A percentile compares a stretch with the other conserved stretches of the same genome.
Conservation (phyloP, 2,888 invertebrate species). For the Hyposoter didymator region DNA sequence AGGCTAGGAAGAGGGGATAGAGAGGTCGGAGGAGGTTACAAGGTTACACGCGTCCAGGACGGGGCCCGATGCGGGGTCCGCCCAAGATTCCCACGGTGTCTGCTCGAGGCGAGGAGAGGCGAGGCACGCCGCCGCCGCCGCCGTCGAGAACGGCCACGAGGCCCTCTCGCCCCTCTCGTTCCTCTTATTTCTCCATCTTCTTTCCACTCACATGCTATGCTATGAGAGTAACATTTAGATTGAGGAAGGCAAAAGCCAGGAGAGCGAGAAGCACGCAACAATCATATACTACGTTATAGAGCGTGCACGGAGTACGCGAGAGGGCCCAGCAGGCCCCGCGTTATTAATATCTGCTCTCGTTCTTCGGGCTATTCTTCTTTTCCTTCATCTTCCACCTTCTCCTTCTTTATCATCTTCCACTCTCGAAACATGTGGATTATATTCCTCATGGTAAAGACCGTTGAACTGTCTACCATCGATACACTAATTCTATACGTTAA, state of each 20-base stretch:
- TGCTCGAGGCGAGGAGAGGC: conserved; percentile 83
- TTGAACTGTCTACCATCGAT: conserved; percentile 4
- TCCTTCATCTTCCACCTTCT: conserved; percentile 35
- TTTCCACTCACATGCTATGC: conserved; percentile 75
- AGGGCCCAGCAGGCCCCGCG: conserved; percentile 64
- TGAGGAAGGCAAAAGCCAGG: conserved; percentile 75
- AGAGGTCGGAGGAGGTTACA: conserved; percentile 80
- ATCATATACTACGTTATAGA: conserved; percentile 71
- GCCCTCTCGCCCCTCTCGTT: conserved; percentile 65
- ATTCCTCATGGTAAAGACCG: conserved; percentile 31
- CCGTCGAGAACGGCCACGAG: conserved; percentile 51
- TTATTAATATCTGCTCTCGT: conserved; percentile 80
- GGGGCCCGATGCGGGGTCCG: conserved; percentile 80
- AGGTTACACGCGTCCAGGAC: conserved; percentile 82
- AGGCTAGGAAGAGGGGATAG: conserved; percentile 62
- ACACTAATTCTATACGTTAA: not conserved
- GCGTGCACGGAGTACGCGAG: conserved; percentile 38
- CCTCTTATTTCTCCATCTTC: conserved; percentile 61
- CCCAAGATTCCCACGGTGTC: conserved; percentile 83
- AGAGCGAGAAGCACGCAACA: conserved; percentile 76
- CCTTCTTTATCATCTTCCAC: conserved; percentile 37
- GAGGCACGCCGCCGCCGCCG: conserved; percentile 71
- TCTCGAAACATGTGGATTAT: conserved; percentile 23
- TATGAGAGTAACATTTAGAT: conserved; percentile 80
- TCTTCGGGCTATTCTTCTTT: conserved; percentile 65